phyloP scores from a whole-genome alignment of 2,888 invertebrate genomes.

The Cephus runcator region DNA sequence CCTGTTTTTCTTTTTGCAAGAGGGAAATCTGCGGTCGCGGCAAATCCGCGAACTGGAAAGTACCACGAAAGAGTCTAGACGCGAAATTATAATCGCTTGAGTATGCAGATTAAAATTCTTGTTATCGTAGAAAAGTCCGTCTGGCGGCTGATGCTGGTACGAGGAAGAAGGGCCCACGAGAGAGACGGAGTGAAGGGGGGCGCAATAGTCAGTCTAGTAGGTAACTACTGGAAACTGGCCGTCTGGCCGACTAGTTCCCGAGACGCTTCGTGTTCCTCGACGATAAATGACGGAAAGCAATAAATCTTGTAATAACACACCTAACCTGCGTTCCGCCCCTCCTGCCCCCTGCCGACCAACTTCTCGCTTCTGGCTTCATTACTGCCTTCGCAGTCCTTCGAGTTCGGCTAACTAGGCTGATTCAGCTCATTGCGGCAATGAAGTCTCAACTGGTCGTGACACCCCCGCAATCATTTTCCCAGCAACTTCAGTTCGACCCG shows the following conservation, averaged over 20 bases:
- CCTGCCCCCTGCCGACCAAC: not conserved
- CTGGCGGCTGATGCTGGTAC: not conserved
- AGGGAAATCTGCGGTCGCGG: not conserved
- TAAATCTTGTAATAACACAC: constrained; percentile 53
- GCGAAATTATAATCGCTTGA: constrained; percentile 11
- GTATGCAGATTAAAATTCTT: constrained; percentile 18
- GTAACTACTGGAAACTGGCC: constrained; percentile 18
- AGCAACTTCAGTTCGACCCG: not conserved
- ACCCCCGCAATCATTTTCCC: constrained; percentile 40
- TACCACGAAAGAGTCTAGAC: constrained; percentile 4
- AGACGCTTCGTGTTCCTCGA: constrained; percentile 10
- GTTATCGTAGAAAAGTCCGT: constrained; percentile 7
- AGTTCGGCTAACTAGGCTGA: constrained; percentile 41
- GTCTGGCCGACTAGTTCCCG: constrained; percentile 6
- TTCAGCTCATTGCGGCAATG: constrained; percentile 49
- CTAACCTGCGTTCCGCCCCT: constrained; percentile 18
- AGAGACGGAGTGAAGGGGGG: not conserved
- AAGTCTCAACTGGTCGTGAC: constrained; percentile 45
- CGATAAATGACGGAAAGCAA: constrained; percentile 46
- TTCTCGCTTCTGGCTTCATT: constrained; percentile 14
- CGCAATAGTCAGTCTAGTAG: not conserved
- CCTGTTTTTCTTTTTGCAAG: not conserved
- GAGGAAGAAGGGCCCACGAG: too few species aligned
- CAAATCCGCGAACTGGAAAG: not conserved
- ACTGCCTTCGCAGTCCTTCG: constrained; percentile 9